These are phyloP conservation scores for Noctua janthina DNA, from an alignment of 2,888 invertebrate genomes.

Conservation along the genomic window DNA sequence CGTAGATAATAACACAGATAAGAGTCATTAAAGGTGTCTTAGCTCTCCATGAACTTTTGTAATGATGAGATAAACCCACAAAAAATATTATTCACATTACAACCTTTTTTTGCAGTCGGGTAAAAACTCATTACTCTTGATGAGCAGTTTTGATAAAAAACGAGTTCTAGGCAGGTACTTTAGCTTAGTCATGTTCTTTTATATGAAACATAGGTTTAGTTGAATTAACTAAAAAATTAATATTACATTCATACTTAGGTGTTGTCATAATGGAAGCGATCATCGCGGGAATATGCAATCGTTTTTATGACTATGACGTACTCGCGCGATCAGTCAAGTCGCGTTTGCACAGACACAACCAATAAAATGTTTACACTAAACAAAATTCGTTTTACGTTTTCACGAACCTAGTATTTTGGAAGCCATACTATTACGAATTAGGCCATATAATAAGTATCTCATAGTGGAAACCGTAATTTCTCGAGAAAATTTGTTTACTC, in stretches of 20 bases:
- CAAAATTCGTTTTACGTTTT: background rate
- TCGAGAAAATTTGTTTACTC: background rate
- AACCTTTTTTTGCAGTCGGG: constrained; percentile 13
- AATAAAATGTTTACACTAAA: background rate
- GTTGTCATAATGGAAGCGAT: background rate
- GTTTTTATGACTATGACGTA: background rate
- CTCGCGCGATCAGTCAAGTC: background rate
- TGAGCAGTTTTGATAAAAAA: constrained; percentile 11
- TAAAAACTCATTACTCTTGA: constrained; percentile 2
- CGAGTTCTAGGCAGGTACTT: background rate
- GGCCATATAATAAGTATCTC: too few relatives aligned
- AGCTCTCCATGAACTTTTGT: background rate
- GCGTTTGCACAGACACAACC: background rate
- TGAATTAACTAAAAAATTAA: background rate
- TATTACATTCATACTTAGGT: background rate
- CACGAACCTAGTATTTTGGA: too few relatives aligned
- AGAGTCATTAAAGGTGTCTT: too few relatives aligned
- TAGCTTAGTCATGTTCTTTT: constrained; percentile 1
- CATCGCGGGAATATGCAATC: background rate
- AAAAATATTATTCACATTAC: constrained; percentile 16
- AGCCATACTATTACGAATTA: too few relatives aligned
- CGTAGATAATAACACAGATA: background rate
- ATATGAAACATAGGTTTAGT: background rate
- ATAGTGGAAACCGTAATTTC: too few relatives aligned
- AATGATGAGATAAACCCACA: background rate